Base-by-base conservation (phyloP, 2,888 invertebrate genomes). In the Metalampra italica region DNA sequence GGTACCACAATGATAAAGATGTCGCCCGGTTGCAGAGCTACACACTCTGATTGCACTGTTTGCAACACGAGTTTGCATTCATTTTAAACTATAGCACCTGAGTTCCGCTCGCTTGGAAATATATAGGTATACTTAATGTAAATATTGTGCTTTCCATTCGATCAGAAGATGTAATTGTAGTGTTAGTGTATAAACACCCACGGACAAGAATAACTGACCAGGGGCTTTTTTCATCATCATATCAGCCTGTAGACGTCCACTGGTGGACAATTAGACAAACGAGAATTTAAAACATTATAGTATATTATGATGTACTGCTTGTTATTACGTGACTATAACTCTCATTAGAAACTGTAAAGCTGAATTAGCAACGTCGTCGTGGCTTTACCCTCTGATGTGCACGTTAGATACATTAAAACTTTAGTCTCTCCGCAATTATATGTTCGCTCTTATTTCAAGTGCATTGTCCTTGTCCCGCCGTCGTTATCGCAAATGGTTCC, bases 401-500 rank as follows among this genome's bases (percentile, higher is more conserved):
- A n/a, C n/a, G 36, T 36, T 36, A 36, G 36, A 36, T n/a, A n/a
- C 36, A 36, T 36, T 36, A 36, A 39, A 13, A 39, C 5, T 39
- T 39, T 39, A 3, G 13, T 13, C 29, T 13, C 15, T 46, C 41
- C n/a, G 30, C 47, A 38, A 47, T 45, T 34, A 43, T 43, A 9
- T 34, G 51, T 53, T 55, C 38, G 34, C 36, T 38, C 48, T 55
- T 57, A 58, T 54, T 55, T 14, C 9, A 22, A 45, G 37, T 45
- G 45, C 45, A 45, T 45, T 11, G 34, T 37, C 39, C 43, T 49
- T 47, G 55, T 51, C 36, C 43, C 49, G 48, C 55, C 51, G 39
- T 52, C 52, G 56, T 63, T 62, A 64, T 64, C 59, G 50, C 50
- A 59, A 62, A 62, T 62, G 57, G 50, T 61, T 57, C 58, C 61